Evolutionary conservation across 2,888 invertebrate genomes (phyloP).

Genomic region (Gerris lacustris): DNA sequence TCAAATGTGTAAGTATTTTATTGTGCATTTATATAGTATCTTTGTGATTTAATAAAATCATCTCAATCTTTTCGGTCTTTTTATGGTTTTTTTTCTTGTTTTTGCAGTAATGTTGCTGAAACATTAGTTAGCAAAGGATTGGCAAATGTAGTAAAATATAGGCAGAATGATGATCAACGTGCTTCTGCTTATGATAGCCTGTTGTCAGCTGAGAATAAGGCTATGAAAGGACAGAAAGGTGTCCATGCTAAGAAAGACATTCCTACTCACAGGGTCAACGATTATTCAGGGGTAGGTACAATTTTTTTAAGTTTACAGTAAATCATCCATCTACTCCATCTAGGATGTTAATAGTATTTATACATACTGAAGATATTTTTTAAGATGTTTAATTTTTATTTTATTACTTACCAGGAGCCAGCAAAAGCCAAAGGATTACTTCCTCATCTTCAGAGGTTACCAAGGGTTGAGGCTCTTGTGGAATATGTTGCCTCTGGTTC

Average conservation of each 20-base stretch:
- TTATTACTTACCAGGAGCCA: constrained; percentile 47
- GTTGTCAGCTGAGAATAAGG: constrained; percentile 84
- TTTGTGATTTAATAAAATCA: neutral
- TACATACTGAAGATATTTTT: too few relatives aligned
- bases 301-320: neutral
- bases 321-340: too few relatives aligned
- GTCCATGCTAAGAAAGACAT: constrained; percentile 80
- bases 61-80: neutral
- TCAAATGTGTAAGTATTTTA: constrained; percentile 54
- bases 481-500: constrained; percentile 97
- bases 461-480: constrained; percentile 80
- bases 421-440: constrained; percentile 82
- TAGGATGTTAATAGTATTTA: too few relatives aligned
- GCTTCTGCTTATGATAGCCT: constrained; percentile 87
- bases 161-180: constrained; percentile 91
- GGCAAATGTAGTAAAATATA: constrained; percentile 83
- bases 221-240: constrained; percentile 70
- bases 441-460: constrained; percentile 74
- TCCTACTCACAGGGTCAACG: constrained; percentile 76
- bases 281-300: constrained; percentile 52
- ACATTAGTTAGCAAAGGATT: constrained; percentile 83
- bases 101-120: constrained; percentile 77
- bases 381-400: neutral
- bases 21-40: neutral
- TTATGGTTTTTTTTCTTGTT: neutral